Evolutionary conservation across 1,140 invertebrate species (phyloP), one percentile per base, ranked within the genome.

Genomic region (Ceratina calcarata): DNA sequence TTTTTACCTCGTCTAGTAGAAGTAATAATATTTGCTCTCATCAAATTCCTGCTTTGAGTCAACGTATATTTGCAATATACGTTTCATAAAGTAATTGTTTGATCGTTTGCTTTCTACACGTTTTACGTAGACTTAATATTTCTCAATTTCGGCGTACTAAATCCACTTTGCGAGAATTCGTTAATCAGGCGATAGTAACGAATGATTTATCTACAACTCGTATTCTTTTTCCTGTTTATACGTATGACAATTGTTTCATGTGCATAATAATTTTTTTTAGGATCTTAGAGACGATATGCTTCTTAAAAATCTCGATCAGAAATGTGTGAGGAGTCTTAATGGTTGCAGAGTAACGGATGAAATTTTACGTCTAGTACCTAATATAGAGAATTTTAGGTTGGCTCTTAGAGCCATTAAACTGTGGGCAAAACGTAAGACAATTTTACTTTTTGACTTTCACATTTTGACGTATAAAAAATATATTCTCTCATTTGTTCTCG

Each of bases 331-430:
- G 69, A 99, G 98, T 91, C 94, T 99, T 20, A 99, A 99, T 93
- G 99, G 99, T 67, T 99, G 98, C 90, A 95, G 99, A 74, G 99
- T 99, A 0, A 99, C 99, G 0, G 99, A 99, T 93, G 98, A 99
- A 93, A 99, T 99, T 90, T 92, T 99, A 10, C 95, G 97, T 73
- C 94, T 99, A 58, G 99, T 99, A 85, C 99, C 99, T 49, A 97
- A 99, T 91, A 97, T 97, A 85, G 96, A 99, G 90, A 98, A 97
- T 92, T 99, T 99, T 93, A 95, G 98, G 80, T 94, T 99, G 66
- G 97, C 99, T 7, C 93, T 99, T 58, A 94, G 98, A 86, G 96
- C 98, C 20, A 99, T 99, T 77, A 99, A 99, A 93, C 93, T 99
- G 60, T 99, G 99, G 99, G 99, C 99, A 4, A 99, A 99, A 95